Evolutionary conservation across 2,113 vertebrate species (phyloP).

Genomic region (Corvus cornix): DNA sequence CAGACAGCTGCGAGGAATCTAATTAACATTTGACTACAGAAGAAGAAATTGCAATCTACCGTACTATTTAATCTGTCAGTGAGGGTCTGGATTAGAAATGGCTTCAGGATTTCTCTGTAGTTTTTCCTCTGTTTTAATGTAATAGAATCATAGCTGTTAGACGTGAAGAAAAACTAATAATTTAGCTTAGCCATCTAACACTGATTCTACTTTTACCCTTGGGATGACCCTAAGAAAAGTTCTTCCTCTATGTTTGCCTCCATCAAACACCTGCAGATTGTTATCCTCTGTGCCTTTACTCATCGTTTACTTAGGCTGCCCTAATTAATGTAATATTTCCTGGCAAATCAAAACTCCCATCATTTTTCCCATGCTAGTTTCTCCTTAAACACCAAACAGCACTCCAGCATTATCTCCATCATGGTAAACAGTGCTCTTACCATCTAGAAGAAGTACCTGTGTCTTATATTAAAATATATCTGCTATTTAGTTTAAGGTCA

Average conservation of each 20-base stretch:
- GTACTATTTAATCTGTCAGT: conserved; percentile 9
- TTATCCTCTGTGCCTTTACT: not conserved
- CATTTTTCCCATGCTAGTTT: not conserved
- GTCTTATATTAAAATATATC: not conserved
- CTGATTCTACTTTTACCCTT: not conserved
- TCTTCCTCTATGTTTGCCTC: not conserved
- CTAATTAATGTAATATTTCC: not conserved
- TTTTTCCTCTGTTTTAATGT: not conserved
- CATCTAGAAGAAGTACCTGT: not conserved
- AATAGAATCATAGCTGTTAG: conserved; percentile 1
- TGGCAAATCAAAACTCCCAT: not conserved
- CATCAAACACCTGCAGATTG: conserved; percentile 2
- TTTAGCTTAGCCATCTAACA: not conserved
- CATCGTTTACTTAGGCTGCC: not conserved
- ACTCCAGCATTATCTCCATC: not conserved
- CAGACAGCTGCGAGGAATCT: conserved; percentile 44
- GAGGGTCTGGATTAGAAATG: conserved; percentile 22
- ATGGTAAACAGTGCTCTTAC: not conserved
- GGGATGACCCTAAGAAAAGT: not conserved
- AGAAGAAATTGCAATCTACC: conserved; percentile 33
- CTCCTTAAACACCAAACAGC: not conserved
- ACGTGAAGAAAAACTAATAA: not conserved
- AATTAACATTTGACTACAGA: conserved; percentile 58
- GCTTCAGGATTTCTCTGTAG: not conserved
- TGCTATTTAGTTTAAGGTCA: not conserved